Conservation (phyloP, 1,140 invertebrate species). For the Branchinecta lynchi region DNA sequence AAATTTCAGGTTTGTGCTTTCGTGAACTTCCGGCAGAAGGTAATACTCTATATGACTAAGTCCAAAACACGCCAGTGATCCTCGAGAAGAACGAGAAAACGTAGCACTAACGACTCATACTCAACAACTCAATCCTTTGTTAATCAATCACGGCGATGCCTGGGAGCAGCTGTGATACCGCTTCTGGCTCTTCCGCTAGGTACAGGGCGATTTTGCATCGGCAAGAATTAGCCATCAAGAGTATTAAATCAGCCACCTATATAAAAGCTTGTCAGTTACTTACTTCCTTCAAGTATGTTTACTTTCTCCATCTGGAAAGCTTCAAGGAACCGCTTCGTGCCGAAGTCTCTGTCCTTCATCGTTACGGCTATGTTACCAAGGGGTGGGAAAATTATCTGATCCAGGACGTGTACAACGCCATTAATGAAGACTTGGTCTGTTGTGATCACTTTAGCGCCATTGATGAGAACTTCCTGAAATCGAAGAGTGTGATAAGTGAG, state of each 20-base stretch:
- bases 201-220: too few relatives aligned
- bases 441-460: conserved; percentile 7
- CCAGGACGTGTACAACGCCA: conserved; percentile 14
- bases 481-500: too few relatives aligned
- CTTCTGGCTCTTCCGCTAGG: too few relatives aligned
- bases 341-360: conserved; percentile 14
- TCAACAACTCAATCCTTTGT: too few relatives aligned
- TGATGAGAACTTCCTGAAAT: neutral
- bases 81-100: too few relatives aligned
- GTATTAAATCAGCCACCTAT: neutral
- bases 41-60: too few relatives aligned
- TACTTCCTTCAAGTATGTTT: conserved; percentile 7
- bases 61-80: too few relatives aligned
- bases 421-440: conserved; percentile 13
- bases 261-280: neutral
- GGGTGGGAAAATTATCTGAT: neutral
- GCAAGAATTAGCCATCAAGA: neutral
- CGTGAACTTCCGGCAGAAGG: too few relatives aligned
- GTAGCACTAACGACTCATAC: too few relatives aligned
- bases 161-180: too few relatives aligned
- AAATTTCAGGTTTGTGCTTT: too few relatives aligned
- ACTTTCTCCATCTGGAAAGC: conserved; percentile 12
- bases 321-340: neutral
- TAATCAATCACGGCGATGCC: too few relatives aligned
- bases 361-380: neutral